Base-by-base conservation (phyloP, 2,888 invertebrate genomes). In the Gari tellinella region DNA sequence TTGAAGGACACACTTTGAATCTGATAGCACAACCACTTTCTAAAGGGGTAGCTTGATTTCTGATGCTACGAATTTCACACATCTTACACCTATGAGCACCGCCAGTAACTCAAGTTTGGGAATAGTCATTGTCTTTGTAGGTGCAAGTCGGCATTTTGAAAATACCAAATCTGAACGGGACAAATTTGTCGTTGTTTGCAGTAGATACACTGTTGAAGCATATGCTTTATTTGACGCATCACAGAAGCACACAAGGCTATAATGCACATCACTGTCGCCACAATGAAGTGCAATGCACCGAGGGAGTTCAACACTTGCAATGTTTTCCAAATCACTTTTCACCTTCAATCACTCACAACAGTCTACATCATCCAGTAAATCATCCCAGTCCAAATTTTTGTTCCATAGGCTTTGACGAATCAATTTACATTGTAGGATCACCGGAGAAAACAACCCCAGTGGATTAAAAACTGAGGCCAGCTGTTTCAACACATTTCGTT, bases 391-490 rank as follows among this genome's bases (percentile, higher is more conserved):
- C 3, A 51, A 31, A 8, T 38, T 1, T 43, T 52, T 51, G 4
- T 2, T 31, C 56, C 64, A 64, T 21, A 64, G 15, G 8, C 1
- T 40, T n/a, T 64, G 60, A 10, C 52, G 15, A 5, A 67, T 14
- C 23, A 67, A 1, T 26, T 67, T 67, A 17, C 67, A 58, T 43
- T 25, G 14, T 19, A 67, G 14, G 2, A 37, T 38, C 10, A 60
- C 43, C 23, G 58, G 67, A 15, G 60, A 40, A 46, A 63, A 55
- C 37, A 63, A 31, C 17, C 63, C 63, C 12, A 49, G 25, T 19
- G 63, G 55, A 55, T 63, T 45, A 46, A 55, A 63, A 4, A 63
- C 46, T 15, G 63, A 53, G 10, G 63, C 46, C 3, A 63, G 17
- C 19, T 10, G 7, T 53, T 53, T 55, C 17, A 63, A 17, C 3